These are phyloP conservation scores for Acronicta leporina DNA, from an alignment of 2,888 invertebrate genomes.

Conservation along the genomic window DNA sequence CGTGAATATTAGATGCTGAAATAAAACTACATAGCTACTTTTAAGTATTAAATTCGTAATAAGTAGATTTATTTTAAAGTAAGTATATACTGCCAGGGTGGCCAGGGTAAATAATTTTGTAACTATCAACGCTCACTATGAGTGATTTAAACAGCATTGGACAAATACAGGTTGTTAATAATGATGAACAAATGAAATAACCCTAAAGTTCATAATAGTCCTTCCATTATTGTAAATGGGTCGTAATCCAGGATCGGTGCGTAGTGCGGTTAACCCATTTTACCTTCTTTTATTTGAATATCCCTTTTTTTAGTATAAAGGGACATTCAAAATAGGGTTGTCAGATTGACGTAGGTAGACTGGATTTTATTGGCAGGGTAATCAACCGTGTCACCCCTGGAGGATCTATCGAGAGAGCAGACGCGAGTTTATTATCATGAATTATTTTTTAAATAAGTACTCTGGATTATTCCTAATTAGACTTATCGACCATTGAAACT, in stretches of 20 bases:
- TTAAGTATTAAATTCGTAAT: too few relatives aligned
- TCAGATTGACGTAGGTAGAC: slow-evolving; percentile 17
- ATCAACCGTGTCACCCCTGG: slow-evolving; percentile 18
- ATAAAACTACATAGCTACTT: too few relatives aligned
- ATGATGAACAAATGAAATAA: too few relatives aligned
- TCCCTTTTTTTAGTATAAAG: neutral
- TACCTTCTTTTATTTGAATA: neutral
- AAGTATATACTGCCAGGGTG: too few relatives aligned
- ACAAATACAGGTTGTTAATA: too few relatives aligned
- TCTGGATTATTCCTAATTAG: neutral
- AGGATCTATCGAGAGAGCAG: neutral
- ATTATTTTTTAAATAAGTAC: slow-evolving; percentile 6
- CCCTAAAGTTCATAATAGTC: neutral
- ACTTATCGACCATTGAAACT: neutral
- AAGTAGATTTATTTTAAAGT: too few relatives aligned
- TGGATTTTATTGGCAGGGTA: slow-evolving; percentile 24
- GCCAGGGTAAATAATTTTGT: too few relatives aligned
- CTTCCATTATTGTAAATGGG: too few relatives aligned
- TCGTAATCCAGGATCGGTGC: neutral
- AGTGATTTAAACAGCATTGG: too few relatives aligned
- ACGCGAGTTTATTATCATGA: neutral
- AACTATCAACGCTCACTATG: neutral
- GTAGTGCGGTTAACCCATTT: neutral
- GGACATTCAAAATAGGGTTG: slow-evolving; percentile 1
- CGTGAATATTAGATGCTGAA: too few relatives aligned